Evolutionary conservation across 1,140 invertebrate species (phyloP).

Genomic region (Ceratosolen fusciceps): DNA sequence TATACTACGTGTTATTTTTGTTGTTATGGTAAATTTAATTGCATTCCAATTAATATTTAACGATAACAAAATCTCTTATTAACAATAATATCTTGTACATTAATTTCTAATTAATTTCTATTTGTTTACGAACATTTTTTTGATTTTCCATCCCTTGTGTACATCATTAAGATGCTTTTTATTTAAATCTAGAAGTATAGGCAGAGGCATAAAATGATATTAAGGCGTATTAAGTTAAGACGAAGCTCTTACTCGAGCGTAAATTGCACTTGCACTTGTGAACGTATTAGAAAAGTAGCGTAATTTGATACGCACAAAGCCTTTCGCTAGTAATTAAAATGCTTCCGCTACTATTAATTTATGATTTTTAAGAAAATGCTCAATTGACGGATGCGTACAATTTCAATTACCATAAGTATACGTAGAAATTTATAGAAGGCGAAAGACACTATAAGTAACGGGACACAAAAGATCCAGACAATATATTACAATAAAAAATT

Average conservation of each 20-base stretch:
- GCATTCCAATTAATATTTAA: neutral
- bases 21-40: no score
- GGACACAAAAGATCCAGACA: no score
- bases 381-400: no score
- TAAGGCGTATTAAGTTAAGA: neutral
- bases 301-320: neutral
- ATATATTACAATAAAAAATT: no score
- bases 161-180: neutral
- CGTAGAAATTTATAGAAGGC: no score
- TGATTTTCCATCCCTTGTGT: neutral
- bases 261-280: slow-evolving; percentile 4
- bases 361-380: slow-evolving; percentile 5
- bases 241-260: slow-evolving; percentile 5
- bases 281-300: neutral
- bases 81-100: neutral
- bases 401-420: no score
- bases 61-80: neutral
- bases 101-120: neutral
- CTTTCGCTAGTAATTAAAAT: slow-evolving; percentile 36
- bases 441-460: no score
- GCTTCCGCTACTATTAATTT: slow-evolving; percentile 18
- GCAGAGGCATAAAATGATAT: neutral
- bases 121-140: neutral
- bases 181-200: neutral
- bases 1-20: no score